Evolutionary conservation across 2,797 vertebrate species (phyloP), one percentile per base, ranked within the genome.

Genomic region (Simalia tracyae): DNA sequence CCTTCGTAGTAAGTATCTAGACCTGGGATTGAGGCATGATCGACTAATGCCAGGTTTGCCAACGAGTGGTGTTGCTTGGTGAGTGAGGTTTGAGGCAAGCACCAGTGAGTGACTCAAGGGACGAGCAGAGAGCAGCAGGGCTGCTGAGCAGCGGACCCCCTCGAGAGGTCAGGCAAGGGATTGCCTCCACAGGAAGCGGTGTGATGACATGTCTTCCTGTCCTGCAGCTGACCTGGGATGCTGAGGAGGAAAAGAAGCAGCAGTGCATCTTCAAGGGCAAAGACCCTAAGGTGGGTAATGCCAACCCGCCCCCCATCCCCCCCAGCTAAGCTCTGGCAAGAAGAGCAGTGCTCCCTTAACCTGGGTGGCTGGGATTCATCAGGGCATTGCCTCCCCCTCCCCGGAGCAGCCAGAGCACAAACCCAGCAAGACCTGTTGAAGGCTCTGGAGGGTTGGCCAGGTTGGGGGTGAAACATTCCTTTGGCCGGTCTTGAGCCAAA

Each of bases 201-300:
- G 5, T 24, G 22, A 50, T 5, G 24, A 24, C 42, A 2, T 9
- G 3, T 10, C 15, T 56, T 94, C 9, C 56, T 46, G 0, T 87
- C 56, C 60, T 46, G 26, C 97, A 99, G 99, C 97, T 99, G 91
- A 97, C 92, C 0, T 99, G 99, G 99, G 96, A 95, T 22, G 98
- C 99, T 0, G 98, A 98, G 24, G 96, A 98, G 1, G 98, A 95
- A 91, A 98, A 98, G 96, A 98, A 99, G 95, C 97, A 98, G 1
- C 98, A 99, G 95, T 99, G 99, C 86, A 98, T 97, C 95, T 99
- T 99, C 97, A 99, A 99, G 97, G 99, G 99, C 96, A 99, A 99
- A 97, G 98, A 99, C 96, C 98, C 98, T 1, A 98, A 99, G 98
- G 99, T 98, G 94, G 97, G 97, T 46, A 46, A 81, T 87, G 68